These are phyloP conservation scores for Ricordea florida DNA, from an alignment of 92 coral and sea anemone species.

Conservation along the genomic window DNA sequence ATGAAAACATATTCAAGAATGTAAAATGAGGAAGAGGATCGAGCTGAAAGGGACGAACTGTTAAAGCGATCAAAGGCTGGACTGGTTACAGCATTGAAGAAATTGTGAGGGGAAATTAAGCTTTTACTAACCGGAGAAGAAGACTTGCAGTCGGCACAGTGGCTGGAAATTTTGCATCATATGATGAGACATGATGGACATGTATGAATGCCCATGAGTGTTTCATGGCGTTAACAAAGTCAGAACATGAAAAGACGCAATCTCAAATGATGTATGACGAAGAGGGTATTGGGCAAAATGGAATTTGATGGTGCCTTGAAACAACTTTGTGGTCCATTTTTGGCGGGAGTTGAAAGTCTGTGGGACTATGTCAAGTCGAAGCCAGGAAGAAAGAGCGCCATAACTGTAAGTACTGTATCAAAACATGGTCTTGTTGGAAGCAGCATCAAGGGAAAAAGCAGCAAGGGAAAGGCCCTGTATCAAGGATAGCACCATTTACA, in stretches of 20 bases:
- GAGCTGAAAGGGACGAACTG: slow-evolving; percentile 14
- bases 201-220: slow-evolving; percentile 5
- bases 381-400: too few relatives aligned
- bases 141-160: slow-evolving; percentile 1
- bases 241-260: neutral
- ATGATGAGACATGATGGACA: slow-evolving; percentile 29
- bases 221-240: slow-evolving; percentile 2
- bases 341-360: too few relatives aligned
- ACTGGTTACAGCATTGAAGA: neutral
- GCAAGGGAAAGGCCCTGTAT: neutral
- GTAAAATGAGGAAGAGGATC: slow-evolving; percentile 22
- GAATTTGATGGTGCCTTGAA: too few relatives aligned
- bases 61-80: slow-evolving; percentile 41
- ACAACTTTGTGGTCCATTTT: too few relatives aligned
- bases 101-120: neutral
- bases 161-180: neutral
- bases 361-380: too few relatives aligned
- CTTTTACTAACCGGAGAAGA: neutral
- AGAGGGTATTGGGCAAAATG: slow-evolving; percentile 7
- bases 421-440: neutral
- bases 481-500: too few relatives aligned
- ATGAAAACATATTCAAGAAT: slow-evolving; percentile 8
- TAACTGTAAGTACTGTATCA: slow-evolving; percentile 29
- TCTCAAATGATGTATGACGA: slow-evolving; percentile 25
- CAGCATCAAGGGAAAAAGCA: neutral